Conservation (phyloP, 2,888 invertebrate species). For the Druceiella hillmani region DNA sequence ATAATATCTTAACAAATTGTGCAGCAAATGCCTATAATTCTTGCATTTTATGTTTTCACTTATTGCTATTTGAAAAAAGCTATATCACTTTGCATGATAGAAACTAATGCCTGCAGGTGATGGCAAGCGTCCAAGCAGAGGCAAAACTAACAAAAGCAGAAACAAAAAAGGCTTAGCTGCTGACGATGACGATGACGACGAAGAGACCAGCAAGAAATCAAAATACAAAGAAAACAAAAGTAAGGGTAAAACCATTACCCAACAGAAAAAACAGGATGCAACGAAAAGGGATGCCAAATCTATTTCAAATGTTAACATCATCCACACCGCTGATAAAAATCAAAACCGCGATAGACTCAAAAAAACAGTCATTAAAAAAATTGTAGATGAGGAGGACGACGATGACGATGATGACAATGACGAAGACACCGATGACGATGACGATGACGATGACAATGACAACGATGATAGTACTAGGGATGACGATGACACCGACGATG, state of each 20-base stretch:
- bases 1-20: no score
- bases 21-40: no score
- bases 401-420: conserved; percentile 42
- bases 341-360: conserved; percentile 27
- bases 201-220: conserved; percentile 20
- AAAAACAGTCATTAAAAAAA: not conserved
- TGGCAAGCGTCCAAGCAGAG: conserved; percentile 47
- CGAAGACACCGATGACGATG: conserved; percentile 34
- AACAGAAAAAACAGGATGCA: not conserved
- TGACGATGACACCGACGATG: conserved; percentile 32
- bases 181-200: conserved; percentile 29
- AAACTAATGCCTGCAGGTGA: conserved; percentile 58
- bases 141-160: conserved; percentile 46
- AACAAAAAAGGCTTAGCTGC: conserved; percentile 23
- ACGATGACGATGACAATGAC: conserved; percentile 39
- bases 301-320: no score
- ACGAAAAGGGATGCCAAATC: no score
- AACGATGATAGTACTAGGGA: conserved; percentile 36
- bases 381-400: conserved; percentile 38
- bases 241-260: not conserved
- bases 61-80: no score
- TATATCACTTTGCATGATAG: conserved; percentile 55
- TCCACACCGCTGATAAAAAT: conserved; percentile 27
- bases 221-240: conserved; percentile 1
- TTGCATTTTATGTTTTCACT: no score